These are phyloP conservation scores for Diogma glabrata DNA, from an alignment of 2,888 invertebrate species.

Conservation along the genomic window DNA sequence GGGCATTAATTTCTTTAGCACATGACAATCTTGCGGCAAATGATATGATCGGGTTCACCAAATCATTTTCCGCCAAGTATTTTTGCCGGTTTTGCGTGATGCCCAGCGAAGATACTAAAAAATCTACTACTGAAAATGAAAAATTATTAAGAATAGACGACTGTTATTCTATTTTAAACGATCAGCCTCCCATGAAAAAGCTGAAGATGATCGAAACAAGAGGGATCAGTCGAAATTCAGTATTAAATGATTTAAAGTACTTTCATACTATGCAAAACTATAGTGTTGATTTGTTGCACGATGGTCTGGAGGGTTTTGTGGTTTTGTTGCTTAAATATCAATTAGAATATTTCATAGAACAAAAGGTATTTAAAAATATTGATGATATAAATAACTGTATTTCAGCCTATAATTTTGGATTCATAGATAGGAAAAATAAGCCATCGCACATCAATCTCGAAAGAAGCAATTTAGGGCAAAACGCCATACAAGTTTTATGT, in stretches of 20 bases:
- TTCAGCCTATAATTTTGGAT: neutral
- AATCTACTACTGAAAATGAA: neutral
- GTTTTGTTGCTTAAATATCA: neutral
- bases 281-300: neutral
- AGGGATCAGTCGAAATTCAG: neutral
- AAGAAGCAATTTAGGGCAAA: neutral
- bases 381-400: neutral
- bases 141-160: neutral
- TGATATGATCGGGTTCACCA: neutral
- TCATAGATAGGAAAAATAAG: neutral
- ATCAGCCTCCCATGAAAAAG: neutral
- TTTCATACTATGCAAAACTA: neutral
- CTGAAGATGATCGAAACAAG: neutral
- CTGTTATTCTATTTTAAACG: neutral
- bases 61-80: neutral
- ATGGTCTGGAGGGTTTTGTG: neutral
- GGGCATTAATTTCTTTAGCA: neutral
- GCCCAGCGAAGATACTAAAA: neutral
- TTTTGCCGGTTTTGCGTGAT: neutral
- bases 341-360: neutral
- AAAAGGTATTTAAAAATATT: neutral
- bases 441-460: neutral
- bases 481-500: neutral
- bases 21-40: constrained; percentile 4
- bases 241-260: neutral